These are phyloP conservation scores for Geotrupes spiniger DNA, from an alignment of 2,888 invertebrate genomes.

Conservation along the genomic window DNA sequence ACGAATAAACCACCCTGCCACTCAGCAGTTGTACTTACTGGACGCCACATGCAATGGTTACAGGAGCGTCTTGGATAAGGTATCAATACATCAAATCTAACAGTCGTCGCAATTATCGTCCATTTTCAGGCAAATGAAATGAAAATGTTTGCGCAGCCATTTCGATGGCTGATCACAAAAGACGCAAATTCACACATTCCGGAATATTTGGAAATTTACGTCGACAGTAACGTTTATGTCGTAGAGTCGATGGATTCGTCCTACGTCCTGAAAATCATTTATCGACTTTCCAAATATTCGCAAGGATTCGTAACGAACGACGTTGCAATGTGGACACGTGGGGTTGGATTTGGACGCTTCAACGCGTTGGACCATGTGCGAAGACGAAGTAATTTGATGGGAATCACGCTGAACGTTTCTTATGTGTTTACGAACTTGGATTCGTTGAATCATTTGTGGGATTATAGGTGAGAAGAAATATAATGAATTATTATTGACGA, in stretches of 20 bases:
- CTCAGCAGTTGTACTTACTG: conserved; percentile 29
- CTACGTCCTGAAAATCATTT: conserved; percentile 25
- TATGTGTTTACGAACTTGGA: conserved; percentile 45
- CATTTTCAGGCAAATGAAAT: conserved; percentile 31
- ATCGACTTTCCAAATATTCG: conserved; percentile 28
- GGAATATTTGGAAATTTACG: conserved; percentile 28
- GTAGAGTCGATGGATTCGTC: conserved; percentile 24
- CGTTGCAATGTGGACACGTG: conserved; percentile 24
- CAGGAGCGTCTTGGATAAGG: conserved; percentile 23
- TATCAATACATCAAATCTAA: too few relatives aligned
- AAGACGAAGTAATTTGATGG: conserved; percentile 37
- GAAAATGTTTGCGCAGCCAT: conserved; percentile 33
- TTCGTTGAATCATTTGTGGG: conserved; percentile 49
- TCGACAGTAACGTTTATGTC: conserved; percentile 34
- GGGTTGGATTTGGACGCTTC: too few relatives aligned
- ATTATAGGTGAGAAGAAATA: conserved; percentile 42
- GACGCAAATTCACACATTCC: conserved; percentile 15
- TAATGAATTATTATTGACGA: too few relatives aligned
- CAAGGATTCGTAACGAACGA: conserved; percentile 19
- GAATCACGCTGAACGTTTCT: conserved; percentile 34
- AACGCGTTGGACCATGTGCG: too few relatives aligned
- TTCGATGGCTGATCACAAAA: conserved; percentile 33
- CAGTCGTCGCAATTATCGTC: too few relatives aligned
- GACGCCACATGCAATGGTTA: conserved; percentile 29
- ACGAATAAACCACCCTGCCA: not conserved